Base-by-base conservation (phyloP, 1,140 invertebrate species). In the Chlorops oryzae region DNA sequence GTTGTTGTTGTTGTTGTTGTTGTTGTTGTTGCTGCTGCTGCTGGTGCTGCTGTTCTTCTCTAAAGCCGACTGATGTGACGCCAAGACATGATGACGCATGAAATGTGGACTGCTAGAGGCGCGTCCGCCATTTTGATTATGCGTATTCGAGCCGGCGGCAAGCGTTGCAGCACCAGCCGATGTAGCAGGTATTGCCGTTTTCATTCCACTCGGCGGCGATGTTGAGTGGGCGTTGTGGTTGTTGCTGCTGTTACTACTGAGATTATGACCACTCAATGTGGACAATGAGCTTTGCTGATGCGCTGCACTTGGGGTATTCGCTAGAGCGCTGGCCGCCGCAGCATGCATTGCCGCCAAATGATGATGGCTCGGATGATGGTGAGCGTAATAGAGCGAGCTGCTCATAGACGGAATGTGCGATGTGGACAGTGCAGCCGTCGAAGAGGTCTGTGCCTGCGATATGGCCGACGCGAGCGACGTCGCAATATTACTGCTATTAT, bases 331-430 rank as follows among this genome's bases (percentile, higher is more conserved):
- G 45, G 56, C 61, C 48, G 57, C 62, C 3, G 63, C 58, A 2
- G 63, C 61, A 40, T 67, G 64, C 57, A 69, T 69, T 6, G 65
- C 65, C 3, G 65, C 65, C 53, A 67, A 45, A 50, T 54, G 37
- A 6, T 54, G 37, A 6, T 67, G 65, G 13, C 62, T 55, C 15
- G 61, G 59, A 39, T 67, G 67, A 44, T n/a, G n/a, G n/a, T 56
- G 55, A 12, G 43, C 17, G 25, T 70, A 68, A 45, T 64, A 70
- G 7, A 57, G 37, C 10, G 55, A 49, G 52, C 59, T 60, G 34
- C 57, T 65, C 60, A 69, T 69, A 48, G 49, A 51, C 52, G 66
- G 59, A 65, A 67, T 67, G 62, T 67, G 63, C 39, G 63, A 59
- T 37, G 61, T 61, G 45, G 61, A 56, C 46, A 59, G 21, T 17